A percentile compares a stretch with the other conserved stretches of the same genome.
Evolutionary conservation across 2,888 invertebrate species (phyloP).

Genomic region (Morpho deidamia): DNA sequence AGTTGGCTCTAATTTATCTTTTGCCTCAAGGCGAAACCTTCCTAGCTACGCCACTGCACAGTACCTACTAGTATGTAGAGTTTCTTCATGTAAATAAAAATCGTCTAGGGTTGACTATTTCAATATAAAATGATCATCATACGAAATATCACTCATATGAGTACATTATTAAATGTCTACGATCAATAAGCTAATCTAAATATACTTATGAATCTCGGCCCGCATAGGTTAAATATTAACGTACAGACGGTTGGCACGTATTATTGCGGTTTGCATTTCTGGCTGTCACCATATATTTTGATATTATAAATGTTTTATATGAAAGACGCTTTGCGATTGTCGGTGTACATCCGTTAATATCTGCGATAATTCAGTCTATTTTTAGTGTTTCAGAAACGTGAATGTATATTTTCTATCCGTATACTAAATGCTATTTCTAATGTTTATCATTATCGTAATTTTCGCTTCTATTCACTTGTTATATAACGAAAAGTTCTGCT

Average conservation of each 20-base stretch:
- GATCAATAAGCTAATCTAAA: conserved; percentile 24
- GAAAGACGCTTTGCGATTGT: too few species aligned
- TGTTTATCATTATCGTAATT: too few species aligned
- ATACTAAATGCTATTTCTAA: too few species aligned
- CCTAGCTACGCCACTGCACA: too few species aligned
- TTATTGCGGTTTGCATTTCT: conserved; percentile 10
- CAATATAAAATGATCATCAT: neutral
- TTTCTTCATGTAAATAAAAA: neutral
- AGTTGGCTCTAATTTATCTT: too few species aligned
- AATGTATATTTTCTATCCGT: neutral
- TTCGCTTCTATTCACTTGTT: too few species aligned
- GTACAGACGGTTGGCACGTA: conserved; percentile 16
- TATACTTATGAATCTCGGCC: conserved; percentile 19
- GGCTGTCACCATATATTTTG: neutral
- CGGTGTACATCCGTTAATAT: too few species aligned
- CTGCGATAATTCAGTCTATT: too few species aligned
- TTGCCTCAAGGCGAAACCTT: too few species aligned
- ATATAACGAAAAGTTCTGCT: too few species aligned
- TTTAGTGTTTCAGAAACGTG: too few species aligned
- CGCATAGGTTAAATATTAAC: conserved; percentile 20
- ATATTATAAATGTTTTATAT: neutral
- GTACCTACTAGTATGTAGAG: too few species aligned
- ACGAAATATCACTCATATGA: conserved; percentile 1
- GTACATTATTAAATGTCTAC: conserved; percentile 13
- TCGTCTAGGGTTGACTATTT: neutral